Conservation (phyloP, 2,113 vertebrate species). For the Hippocampus barbouri region DNA sequence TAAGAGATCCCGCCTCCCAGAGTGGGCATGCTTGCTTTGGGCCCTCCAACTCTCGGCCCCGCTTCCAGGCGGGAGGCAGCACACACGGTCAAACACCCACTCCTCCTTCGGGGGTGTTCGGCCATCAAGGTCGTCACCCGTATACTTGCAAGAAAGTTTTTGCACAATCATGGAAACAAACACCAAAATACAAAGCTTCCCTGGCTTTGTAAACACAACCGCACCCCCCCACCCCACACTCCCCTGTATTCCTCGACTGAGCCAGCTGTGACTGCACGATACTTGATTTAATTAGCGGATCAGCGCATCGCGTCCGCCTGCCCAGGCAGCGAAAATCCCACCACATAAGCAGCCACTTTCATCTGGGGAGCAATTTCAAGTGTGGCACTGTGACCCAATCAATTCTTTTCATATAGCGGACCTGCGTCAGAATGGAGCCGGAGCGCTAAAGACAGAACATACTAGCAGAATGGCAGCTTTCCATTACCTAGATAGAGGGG, state of each 20-base stretch:
- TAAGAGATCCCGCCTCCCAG: too few relatives aligned
- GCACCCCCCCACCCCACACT: too few relatives aligned
- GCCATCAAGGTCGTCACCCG: too few relatives aligned
- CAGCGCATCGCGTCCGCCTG: conserved; percentile 13
- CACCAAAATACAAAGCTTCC: not conserved
- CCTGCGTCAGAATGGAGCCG: conserved; percentile 10
- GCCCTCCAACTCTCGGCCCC: too few relatives aligned
- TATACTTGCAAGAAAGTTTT: too few relatives aligned
- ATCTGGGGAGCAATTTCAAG: conserved; percentile 34
- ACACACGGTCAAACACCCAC: too few relatives aligned
- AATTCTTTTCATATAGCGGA: conserved; percentile 45
- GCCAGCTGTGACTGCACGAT: conserved; percentile 20
- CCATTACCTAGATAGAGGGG: conserved; percentile 19
- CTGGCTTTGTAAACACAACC: not conserved
- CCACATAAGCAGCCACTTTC: conserved; percentile 24
- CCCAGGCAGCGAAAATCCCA: conserved; percentile 44
- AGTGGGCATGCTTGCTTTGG: too few relatives aligned
- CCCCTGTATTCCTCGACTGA: not conserved
- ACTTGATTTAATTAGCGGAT: conserved; percentile 30
- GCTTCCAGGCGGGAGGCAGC: too few relatives aligned
- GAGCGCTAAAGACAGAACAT: conserved; percentile 19
- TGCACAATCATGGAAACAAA: too few relatives aligned
- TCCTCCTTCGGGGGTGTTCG: too few relatives aligned
- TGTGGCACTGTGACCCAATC: conserved; percentile 48
- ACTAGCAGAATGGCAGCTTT: conserved; percentile 7